Evolutionary conservation across 2,113 vertebrate species (phyloP), one percentile per base, ranked within the genome.

Genomic region (Morone chrysops): DNA sequence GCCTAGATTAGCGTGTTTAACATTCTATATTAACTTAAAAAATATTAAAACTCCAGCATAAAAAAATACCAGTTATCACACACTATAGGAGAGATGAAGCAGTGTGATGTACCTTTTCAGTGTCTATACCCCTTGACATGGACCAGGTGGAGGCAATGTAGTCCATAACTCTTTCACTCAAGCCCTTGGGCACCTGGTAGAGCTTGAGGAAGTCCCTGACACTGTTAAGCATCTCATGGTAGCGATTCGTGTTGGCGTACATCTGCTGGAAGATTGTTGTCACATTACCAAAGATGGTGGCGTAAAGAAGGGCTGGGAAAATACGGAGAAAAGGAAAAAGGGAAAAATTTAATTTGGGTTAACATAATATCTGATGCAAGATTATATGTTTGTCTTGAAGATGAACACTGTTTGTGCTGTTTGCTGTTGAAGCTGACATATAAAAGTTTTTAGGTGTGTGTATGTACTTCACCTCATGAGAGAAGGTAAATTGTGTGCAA

Each of bases 241-340:
- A 99, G n/a, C 98, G 96, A 90, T 99, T 99, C 3, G 98, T 99
- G 93, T 99, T 99, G 80, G 98, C 98, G 0, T 99, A 99, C 98
- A 99, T 99, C 94, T 99, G 98, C 94, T 99, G 98, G 95, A 99
- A 99, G 92, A 99, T 99, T 38, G 98, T 99, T 8, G 98, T 99
- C 93, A 99, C 98, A 0, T 99, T 99, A 94, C 98, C 98, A 62
- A 99, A 99, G 94, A 99, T 99, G 93, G 98, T 99, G 94, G 98
- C 98, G 56, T 99, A 99, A 12, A 99, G 96, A 76, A 99, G 97
- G 36, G 98, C 98, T 99, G 93, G 4, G 80, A 82, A 88, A 48
- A 91, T 20, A 75, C 17, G 40, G 54, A 20, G 40, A 72, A 59
- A 16, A 51, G 0, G 2, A 0, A 60, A 47, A 14, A 41, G 4